Conservation (phyloP, 2,888 invertebrate species). For the Chydorus sphaericus region DNA sequence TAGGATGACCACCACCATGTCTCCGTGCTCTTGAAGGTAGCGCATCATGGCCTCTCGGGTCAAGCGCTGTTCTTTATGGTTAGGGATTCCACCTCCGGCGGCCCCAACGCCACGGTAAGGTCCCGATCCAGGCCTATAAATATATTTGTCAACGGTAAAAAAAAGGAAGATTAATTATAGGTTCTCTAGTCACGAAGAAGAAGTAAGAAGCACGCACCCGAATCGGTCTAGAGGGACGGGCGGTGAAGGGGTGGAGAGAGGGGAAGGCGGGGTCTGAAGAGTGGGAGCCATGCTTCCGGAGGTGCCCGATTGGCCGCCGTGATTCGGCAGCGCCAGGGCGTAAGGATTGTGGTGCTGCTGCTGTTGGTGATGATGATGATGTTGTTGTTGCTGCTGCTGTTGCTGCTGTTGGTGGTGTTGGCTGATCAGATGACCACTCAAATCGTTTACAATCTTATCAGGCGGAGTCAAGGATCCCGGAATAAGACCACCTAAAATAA, state of each 20-base stretch:
- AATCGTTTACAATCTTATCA: constrained; percentile 30
- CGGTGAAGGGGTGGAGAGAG: constrained; percentile 37
- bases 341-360: constrained; percentile 22
- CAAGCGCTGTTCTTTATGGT: constrained; percentile 57
- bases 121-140: not conserved
- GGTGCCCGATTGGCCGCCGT: too few species aligned
- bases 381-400: constrained; percentile 23
- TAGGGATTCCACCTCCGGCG: constrained; percentile 24
- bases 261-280: constrained; percentile 67
- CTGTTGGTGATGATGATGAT: constrained; percentile 20
- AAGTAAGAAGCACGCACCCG: constrained; percentile 20
- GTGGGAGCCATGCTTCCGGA: constrained; percentile 46
- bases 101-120: too few species aligned
- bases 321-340: constrained; percentile 44
- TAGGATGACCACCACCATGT: constrained; percentile 90
- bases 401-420: constrained; percentile 21
- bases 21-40: constrained; percentile 82
- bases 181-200: not conserved
- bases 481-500: constrained; percentile 25
- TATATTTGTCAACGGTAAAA: not conserved
- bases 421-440: constrained; percentile 21
- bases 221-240: constrained; percentile 28
- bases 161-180: not conserved
- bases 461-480: constrained; percentile 34
- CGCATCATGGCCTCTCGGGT: constrained; percentile 91